Evolutionary conservation across 2,888 invertebrate genomes (phyloP).

Genomic region (Acanthosoma haemorrhoidale): DNA sequence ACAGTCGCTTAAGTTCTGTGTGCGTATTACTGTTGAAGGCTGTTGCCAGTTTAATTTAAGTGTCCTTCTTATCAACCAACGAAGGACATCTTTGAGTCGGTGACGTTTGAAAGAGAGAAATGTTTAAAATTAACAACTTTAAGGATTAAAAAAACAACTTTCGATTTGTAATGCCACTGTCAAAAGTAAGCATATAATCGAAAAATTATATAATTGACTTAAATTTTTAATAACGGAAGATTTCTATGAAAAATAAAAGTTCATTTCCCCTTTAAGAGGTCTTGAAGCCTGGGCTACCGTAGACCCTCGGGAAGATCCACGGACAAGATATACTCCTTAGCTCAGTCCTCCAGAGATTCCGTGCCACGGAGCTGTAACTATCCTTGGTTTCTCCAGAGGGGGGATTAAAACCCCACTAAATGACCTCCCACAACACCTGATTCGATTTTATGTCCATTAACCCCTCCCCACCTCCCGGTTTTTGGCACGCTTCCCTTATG

Average conservation of each 20-base stretch:
- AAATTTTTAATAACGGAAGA: too few species aligned
- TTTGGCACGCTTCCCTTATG: not conserved
- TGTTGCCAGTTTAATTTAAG: not conserved
- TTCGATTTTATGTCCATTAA: constrained; percentile 4
- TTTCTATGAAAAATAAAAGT: too few species aligned
- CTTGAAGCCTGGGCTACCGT: too few species aligned
- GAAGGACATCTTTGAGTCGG: not conserved
- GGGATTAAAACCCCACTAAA: not conserved
- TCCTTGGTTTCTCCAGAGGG: not conserved
- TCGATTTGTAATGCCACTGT: too few species aligned
- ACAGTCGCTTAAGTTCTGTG: too few species aligned
- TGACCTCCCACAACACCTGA: not conserved
- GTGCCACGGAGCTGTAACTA: not conserved
- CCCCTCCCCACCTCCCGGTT: not conserved
- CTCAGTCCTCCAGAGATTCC: too few species aligned
- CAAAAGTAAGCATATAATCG: too few species aligned
- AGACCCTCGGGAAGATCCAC: not conserved
- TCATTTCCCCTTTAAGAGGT: too few species aligned
- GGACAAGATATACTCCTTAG: not conserved
- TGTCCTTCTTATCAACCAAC: not conserved
- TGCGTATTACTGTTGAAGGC: not conserved
- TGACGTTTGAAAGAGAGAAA: too few species aligned
- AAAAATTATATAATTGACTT: too few species aligned
- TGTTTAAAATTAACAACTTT: too few species aligned
- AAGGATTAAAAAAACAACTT: too few species aligned